phyloP scores from a whole-genome alignment of 1,140 invertebrate species.

The Cataglyphis hispanica region DNA sequence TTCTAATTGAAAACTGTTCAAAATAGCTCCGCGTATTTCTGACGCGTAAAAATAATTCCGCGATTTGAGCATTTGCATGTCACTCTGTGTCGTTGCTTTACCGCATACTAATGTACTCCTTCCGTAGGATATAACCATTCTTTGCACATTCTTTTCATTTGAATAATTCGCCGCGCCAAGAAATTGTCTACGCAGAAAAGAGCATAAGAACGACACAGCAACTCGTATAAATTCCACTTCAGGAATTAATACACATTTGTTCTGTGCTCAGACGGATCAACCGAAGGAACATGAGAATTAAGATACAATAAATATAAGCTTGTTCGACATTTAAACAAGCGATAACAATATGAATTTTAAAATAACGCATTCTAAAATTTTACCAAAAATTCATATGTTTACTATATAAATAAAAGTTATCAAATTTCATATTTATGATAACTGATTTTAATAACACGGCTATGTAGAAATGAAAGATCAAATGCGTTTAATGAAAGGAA shows the following conservation, averaged over 20 bases:
- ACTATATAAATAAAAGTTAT: neutral
- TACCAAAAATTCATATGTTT: too few species aligned
- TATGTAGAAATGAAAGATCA: too few species aligned
- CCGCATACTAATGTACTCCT: slow-evolving; percentile 19
- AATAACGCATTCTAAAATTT: neutral
- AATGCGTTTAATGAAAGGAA: too few species aligned
- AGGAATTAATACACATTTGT: neutral
- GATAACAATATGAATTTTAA: neutral
- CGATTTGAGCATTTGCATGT: slow-evolving; percentile 32
- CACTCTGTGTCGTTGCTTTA: neutral
- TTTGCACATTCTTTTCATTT: neutral
- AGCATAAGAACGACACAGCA: neutral
- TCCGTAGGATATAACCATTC: slow-evolving; percentile 19
- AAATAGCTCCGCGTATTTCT: slow-evolving; percentile 19
- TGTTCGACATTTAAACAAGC: neutral
- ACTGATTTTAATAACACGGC: neutral
- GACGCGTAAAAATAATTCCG: neutral
- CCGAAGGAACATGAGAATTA: neutral
- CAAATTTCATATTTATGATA: slow-evolving; percentile 4
- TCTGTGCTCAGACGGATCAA: neutral
- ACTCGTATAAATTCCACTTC: neutral
- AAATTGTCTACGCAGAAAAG: slow-evolving; percentile 23
- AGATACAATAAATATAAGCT: neutral
- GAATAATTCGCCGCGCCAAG: slow-evolving; percentile 9
- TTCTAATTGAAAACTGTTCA: slow-evolving; percentile 1